phyloP scores from a whole-genome alignment of 2,797 vertebrate genomes.

The Sus cebifrons region DNA sequence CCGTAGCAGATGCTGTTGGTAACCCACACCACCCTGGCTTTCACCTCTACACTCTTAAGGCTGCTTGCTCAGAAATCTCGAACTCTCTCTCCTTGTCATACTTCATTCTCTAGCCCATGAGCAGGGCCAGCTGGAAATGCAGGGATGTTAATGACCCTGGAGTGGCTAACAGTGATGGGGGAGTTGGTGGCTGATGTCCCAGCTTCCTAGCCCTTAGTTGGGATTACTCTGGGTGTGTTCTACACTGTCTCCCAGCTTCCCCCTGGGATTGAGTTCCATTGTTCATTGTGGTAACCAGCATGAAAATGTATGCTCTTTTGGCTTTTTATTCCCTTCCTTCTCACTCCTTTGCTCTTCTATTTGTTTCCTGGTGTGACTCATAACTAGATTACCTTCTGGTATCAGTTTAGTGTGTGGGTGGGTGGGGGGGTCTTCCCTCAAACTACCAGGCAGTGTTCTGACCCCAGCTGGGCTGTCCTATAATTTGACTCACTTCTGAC shows the following conservation, averaged over 20 bases:
- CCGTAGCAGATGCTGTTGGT: background rate
- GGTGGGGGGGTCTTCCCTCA: background rate
- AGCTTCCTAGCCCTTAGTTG: background rate
- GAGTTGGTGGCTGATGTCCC: background rate
- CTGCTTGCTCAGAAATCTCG: background rate
- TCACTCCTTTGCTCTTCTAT: background rate
- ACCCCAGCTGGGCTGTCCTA: background rate
- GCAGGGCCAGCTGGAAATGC: background rate
- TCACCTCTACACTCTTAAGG: background rate
- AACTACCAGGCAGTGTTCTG: background rate
- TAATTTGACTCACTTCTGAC: background rate
- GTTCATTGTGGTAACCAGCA: background rate
- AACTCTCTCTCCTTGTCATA: background rate
- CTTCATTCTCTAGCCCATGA: background rate
- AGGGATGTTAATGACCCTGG: background rate
- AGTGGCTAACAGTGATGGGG: background rate
- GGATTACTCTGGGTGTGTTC: background rate
- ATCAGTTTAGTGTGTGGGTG: background rate
- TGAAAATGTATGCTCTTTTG: background rate
- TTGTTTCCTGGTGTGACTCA: background rate
- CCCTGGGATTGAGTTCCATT: background rate
- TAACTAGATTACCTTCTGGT: background rate
- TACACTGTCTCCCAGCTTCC: background rate
- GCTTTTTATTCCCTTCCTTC: background rate
- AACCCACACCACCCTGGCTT: background rate